A percentile compares a stretch with the other conserved stretches of the same genome.
phyloP scores from a whole-genome alignment of 2,113 vertebrate genomes.

The Sander lucioperca region DNA sequence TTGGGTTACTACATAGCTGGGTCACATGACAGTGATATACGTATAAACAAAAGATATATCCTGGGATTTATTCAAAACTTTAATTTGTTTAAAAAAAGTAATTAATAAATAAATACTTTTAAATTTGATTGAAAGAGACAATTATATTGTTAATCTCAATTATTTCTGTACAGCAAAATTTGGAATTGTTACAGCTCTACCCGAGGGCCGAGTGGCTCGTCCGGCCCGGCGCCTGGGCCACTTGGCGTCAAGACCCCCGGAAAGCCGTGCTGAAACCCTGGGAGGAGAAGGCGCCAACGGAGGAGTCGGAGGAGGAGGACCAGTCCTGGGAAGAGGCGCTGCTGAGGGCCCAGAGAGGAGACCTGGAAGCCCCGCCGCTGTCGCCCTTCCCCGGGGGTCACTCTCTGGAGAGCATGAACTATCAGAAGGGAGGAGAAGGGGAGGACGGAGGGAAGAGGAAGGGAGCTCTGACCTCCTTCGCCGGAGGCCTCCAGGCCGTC shows the following conservation, averaged over 20 bases:
- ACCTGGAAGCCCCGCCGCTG: slow-evolving; percentile 13
- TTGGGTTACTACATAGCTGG: too few species aligned
- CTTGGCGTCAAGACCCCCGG: slow-evolving; percentile 4
- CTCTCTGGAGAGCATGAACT: slow-evolving; percentile 42
- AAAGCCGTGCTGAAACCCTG: not conserved
- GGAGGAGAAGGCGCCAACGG: slow-evolving; percentile 17
- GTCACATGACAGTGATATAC: too few species aligned
- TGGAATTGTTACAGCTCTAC: not conserved
- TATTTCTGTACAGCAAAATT: too few species aligned
- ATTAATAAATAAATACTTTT: too few species aligned
- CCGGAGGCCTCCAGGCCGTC: slow-evolving; percentile 80
- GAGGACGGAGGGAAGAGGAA: slow-evolving; percentile 69
- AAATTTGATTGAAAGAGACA: too few species aligned
- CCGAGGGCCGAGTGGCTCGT: not conserved
- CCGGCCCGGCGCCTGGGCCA: not conserved
- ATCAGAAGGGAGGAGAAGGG: slow-evolving; percentile 58
- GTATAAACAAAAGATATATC: too few species aligned
- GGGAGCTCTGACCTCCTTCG: slow-evolving; percentile 79
- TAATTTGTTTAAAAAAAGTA: too few species aligned
- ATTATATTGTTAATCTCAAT: too few species aligned
- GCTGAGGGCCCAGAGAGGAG: slow-evolving; percentile 60
- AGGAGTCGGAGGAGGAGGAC: not conserved
- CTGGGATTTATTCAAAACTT: too few species aligned
- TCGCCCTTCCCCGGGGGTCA: slow-evolving; percentile 37
- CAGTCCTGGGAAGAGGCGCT: slow-evolving; percentile 25